These are phyloP conservation scores for Crossoptilon crossoptilon DNA, from an alignment of 2,797 vertebrate species.

Conservation along the genomic window DNA sequence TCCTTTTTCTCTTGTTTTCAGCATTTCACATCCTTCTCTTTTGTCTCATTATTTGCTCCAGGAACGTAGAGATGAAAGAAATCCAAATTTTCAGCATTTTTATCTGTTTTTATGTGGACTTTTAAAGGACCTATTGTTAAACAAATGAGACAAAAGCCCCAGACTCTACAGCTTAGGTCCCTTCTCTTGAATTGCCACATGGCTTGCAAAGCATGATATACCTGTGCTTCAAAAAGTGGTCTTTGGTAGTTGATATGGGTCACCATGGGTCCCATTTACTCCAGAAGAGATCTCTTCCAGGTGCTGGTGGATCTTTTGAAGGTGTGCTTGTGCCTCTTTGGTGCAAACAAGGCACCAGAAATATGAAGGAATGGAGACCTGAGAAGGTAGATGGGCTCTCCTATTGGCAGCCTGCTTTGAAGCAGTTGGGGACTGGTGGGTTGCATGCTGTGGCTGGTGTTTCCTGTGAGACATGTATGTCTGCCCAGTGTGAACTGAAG, in stretches of 20 bases:
- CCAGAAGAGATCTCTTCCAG: background rate
- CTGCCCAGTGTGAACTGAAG: accelerated
- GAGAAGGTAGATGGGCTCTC: background rate
- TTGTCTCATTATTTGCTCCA: background rate
- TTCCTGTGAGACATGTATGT: background rate
- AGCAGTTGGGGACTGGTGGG: background rate
- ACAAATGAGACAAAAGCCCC: background rate
- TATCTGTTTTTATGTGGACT: background rate
- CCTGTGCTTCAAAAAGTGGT: background rate
- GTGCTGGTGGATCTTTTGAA: too few relatives aligned
- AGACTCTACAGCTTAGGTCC: background rate
- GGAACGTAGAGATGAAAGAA: background rate
- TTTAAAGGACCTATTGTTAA: background rate
- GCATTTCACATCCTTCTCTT: background rate
- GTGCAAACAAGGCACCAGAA: background rate
- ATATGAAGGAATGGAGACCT: too few relatives aligned
- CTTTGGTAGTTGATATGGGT: background rate
- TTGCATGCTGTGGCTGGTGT: background rate
- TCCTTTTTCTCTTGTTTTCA: background rate
- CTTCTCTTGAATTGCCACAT: background rate
- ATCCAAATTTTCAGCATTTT: background rate
- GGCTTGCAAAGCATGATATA: background rate
- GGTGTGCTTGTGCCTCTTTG: background rate
- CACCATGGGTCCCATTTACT: background rate
- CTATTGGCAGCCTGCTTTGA: background rate